Conservation (phyloP, 2,797 vertebrate genomes). For the Mionectes olivaceus region DNA sequence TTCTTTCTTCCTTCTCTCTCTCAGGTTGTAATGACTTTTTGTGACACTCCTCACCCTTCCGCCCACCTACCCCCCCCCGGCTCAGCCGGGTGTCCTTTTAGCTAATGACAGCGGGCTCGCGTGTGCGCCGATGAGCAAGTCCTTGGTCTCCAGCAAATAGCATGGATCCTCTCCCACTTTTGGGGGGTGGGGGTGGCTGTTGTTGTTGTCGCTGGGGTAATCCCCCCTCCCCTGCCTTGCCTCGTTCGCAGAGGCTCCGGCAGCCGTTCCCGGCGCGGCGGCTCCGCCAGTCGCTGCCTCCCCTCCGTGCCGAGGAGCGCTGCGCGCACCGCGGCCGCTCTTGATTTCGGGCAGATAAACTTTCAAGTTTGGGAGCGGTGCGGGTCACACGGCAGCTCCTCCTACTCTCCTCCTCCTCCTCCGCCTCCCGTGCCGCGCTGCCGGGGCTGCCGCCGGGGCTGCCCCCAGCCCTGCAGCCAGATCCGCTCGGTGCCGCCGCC, state of each 20-base stretch:
- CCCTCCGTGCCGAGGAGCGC: background rate
- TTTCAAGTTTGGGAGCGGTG: constrained; percentile 79
- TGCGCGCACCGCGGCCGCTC: constrained; percentile 55
- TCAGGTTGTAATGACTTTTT: constrained; percentile 57
- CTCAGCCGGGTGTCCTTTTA: background rate
- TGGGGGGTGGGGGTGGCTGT: background rate
- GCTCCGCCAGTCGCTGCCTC: background rate
- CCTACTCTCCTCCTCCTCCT: constrained; percentile 47
- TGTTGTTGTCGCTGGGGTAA: background rate
- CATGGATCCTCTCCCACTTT: constrained; percentile 27
- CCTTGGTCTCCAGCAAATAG: constrained; percentile 30
- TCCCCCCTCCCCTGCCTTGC: background rate
- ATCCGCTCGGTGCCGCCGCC: background rate
- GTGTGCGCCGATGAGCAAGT: constrained; percentile 18
- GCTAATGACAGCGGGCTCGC: constrained; percentile 13
- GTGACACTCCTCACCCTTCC: background rate
- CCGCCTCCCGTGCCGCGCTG: constrained; percentile 20
- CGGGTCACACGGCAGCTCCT: constrained; percentile 74
- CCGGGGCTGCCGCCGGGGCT: constrained; percentile 31
- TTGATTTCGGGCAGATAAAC: constrained; percentile 77
- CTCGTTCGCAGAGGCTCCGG: background rate
- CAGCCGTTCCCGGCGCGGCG: constrained; percentile 5
- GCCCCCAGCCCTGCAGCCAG: background rate
- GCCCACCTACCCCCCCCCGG: background rate
- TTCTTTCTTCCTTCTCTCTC: background rate